Evolutionary conservation across 2,888 invertebrate species (phyloP).

Genomic region (Physocephala rufipes): DNA sequence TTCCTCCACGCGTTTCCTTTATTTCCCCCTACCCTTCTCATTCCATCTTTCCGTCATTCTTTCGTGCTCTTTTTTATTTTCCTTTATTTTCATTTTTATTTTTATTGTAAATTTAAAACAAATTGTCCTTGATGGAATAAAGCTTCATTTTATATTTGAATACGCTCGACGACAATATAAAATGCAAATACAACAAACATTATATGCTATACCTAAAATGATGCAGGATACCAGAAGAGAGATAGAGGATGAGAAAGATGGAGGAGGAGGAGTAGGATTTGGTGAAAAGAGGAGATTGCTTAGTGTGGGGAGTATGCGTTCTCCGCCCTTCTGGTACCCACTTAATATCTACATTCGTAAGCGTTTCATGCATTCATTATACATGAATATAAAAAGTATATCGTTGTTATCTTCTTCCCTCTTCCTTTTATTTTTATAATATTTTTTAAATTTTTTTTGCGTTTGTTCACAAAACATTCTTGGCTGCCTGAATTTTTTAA

Average conservation of each 20-base stretch:
- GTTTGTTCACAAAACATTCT: neutral
- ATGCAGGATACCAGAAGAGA: neutral
- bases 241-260: too few relatives aligned
- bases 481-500: neutral
- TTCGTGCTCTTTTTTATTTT: too few relatives aligned
- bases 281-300: too few relatives aligned
- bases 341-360: slow-evolving; percentile 21
- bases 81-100: too few relatives aligned
- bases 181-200: slow-evolving; percentile 33
- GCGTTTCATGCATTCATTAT: slow-evolving; percentile 20
- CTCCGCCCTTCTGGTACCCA: neutral
- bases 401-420: neutral
- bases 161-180: slow-evolving; percentile 35
- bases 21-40: too few relatives aligned
- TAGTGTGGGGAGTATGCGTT: too few relatives aligned
- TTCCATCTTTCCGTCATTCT: too few relatives aligned
- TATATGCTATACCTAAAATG: slow-evolving; percentile 1
- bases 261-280: too few relatives aligned
- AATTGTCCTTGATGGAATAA: slow-evolving; percentile 35
- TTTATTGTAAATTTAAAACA: neutral
- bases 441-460: neutral
- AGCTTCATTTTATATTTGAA: slow-evolving; percentile 42
- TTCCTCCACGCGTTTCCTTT: too few relatives aligned
- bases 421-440: neutral
- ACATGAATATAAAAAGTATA: neutral